Evolutionary conservation across 1,140 invertebrate species (phyloP), one percentile per base, ranked within the genome.

Genomic region (Paramacrobiotus metropolitanus): DNA sequence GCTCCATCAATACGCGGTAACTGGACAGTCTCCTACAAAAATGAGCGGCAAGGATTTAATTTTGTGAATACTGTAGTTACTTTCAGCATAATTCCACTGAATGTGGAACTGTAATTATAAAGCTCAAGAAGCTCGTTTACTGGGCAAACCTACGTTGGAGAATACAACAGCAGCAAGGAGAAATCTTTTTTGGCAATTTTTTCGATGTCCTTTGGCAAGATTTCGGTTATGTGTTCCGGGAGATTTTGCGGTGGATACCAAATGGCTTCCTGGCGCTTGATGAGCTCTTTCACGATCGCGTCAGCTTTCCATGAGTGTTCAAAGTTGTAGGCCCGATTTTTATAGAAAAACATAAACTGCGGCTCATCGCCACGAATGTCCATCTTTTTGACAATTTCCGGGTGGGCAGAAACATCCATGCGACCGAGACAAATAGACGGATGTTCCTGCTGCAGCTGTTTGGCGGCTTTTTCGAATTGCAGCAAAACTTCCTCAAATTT

Each of bases 291-390:
- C 15, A 55, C 48, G 48, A 55, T 15, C 4, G 48, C 48, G 4
- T 55, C 48, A 24, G 48, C 48, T 55, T 55, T 55, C 15, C 15
- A 55, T 9, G 48, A 55, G 28, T 55, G 48, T 24, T 55, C 48
- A 24, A 55, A 55, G 48, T 15, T 24, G 24, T 55, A 55, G 4
- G 48, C 48, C 15, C 48, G 48, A 24, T 55, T 55, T 24, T 55
- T 55, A 24, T 55, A 55, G 48, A 55, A 55, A 24, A 55, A 55
- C 48, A 55, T 55, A 24, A 55, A 55, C 48, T 55, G 48, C 48
- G 48, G 48, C 24, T 55, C 48, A 9, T 55, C 48, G 24, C 48
- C 48, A 20, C 48, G 15, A 28, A 55, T 24, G 24, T 55, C 48
- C 15, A 55, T 9, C 28, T 55, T 55, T 24, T 55, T 55, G 48